A percentile compares a stretch with the other conserved stretches of the same genome.
These are phyloP conservation scores for Ditylenchus dipsaci DNA, from an alignment of 1,140 invertebrate species.

Conservation along the genomic window DNA sequence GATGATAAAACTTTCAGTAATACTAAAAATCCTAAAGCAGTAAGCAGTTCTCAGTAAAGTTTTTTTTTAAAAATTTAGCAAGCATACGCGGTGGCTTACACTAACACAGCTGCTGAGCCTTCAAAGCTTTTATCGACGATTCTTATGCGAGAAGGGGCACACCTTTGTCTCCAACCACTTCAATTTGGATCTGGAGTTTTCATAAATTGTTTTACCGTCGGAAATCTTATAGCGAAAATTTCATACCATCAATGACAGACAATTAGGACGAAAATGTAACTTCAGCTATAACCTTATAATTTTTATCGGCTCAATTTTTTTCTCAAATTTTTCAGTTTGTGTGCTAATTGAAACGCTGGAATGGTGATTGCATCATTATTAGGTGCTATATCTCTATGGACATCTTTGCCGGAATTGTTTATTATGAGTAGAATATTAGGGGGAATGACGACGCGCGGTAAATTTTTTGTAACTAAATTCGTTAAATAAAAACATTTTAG, in stretches of 20 bases:
- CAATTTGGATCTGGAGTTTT: conserved; percentile 44
- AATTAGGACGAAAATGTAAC: conserved; percentile 7
- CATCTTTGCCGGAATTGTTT: conserved; percentile 35
- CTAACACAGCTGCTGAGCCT: conserved; percentile 40
- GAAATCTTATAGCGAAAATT: conserved; percentile 35
- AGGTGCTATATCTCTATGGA: conserved; percentile 12
- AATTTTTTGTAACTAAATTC: conserved; percentile 25
- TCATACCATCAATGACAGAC: conserved; percentile 38
- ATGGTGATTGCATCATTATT: conserved; percentile 11
- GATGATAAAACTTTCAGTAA: too few relatives aligned
- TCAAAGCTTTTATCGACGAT: conserved; percentile 42
- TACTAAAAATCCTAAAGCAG: too few relatives aligned
- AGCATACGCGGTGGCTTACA: conserved; percentile 26
- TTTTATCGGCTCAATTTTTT: conserved; percentile 2
- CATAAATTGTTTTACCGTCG: conserved; percentile 42
- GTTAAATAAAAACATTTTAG: not conserved
- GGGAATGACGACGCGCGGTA: conserved; percentile 17
- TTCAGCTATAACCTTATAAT: not conserved
- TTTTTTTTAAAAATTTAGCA: conserved; percentile 8
- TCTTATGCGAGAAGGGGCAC: conserved; percentile 30
- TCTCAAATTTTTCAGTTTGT: conserved; percentile 24
- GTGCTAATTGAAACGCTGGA: conserved; percentile 27
- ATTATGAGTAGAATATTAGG: conserved; percentile 40
- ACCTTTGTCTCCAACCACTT: not conserved
- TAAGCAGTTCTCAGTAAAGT: too few relatives aligned